Conservation (phyloP, 2,888 invertebrate species). For the Lycaena phlaeas region DNA sequence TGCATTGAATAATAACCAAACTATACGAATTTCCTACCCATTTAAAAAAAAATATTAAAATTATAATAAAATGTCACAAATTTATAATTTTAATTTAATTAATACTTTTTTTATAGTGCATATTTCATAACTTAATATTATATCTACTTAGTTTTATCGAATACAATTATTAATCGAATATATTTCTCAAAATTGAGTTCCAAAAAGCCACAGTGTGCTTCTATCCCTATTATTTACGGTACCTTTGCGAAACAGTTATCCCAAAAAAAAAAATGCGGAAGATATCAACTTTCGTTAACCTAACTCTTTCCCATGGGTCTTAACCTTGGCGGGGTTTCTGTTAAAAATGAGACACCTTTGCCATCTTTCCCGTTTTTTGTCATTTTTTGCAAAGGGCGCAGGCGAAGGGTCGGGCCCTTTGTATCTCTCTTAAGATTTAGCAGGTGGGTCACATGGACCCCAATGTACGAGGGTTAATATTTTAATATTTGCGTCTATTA, state of each 20-base stretch:
- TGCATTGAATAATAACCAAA: too few relatives aligned
- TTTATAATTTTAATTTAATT: too few relatives aligned
- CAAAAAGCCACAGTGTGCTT: not conserved
- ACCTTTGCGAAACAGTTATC: slow-evolving; percentile 55
- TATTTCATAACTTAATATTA: too few relatives aligned
- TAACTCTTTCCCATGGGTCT: slow-evolving; percentile 74
- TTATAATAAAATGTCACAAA: too few relatives aligned
- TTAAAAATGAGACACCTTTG: slow-evolving; percentile 69
- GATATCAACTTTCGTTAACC: slow-evolving; percentile 45
- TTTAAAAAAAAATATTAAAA: too few relatives aligned
- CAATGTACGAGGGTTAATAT: slow-evolving; percentile 19
- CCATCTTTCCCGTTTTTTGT: slow-evolving; percentile 63
- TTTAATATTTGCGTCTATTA: slow-evolving; percentile 15
- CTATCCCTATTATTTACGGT: slow-evolving; percentile 39
- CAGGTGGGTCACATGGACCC: slow-evolving; percentile 59
- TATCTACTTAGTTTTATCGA: too few relatives aligned
- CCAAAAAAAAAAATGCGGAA: slow-evolving; percentile 42
- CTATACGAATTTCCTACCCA: too few relatives aligned
- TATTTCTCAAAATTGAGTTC: too few relatives aligned
- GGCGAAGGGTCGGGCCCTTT: slow-evolving; percentile 54
- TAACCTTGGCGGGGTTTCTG: slow-evolving; percentile 64
- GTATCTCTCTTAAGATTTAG: slow-evolving; percentile 45
- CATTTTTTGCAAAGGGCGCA: slow-evolving; percentile 35
- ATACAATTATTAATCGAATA: too few relatives aligned
- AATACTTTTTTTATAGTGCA: too few relatives aligned